Evolutionary conservation across 37 sponge, comb jelly and placozoan genomes (phyloP).

Genomic region (Halisarca cf. caerulea): DNA sequence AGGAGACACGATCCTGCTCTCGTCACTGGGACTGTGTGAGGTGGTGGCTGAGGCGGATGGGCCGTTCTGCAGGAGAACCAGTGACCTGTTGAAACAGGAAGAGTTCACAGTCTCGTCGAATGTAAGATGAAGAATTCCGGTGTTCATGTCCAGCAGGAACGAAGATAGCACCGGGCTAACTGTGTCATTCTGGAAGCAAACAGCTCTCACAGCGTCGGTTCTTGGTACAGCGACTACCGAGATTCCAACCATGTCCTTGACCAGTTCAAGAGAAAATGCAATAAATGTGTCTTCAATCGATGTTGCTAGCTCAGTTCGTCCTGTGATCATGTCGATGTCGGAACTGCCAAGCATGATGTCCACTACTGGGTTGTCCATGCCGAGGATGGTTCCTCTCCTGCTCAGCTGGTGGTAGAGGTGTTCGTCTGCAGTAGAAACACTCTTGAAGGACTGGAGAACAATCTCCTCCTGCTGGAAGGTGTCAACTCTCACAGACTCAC

Average conservation of each 20-base stretch:
- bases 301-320: conserved; percentile 59
- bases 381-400: neutral
- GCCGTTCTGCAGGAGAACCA: conserved; percentile 48
- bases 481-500: conserved; percentile 25
- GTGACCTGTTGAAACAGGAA: conserved; percentile 34
- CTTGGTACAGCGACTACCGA: conserved; percentile 36
- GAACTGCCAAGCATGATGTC: conserved; percentile 49
- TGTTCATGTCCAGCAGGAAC: conserved; percentile 74
- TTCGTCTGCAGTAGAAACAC: neutral
- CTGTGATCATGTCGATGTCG: conserved; percentile 75
- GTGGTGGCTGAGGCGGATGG: neutral
- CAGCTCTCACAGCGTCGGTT: conserved; percentile 34
- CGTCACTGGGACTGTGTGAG: conserved; percentile 20
- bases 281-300: conserved; percentile 57
- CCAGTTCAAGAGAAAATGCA: conserved; percentile 30
- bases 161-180: conserved; percentile 63
- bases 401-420: neutral
- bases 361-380: conserved; percentile 59
- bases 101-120: conserved; percentile 82
- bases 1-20: conserved; percentile 31
- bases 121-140: conserved; percentile 66
- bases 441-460: neutral
- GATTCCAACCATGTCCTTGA: conserved; percentile 82
- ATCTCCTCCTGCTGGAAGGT: conserved; percentile 7
- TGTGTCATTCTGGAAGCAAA: conserved; percentile 39